Base-by-base conservation (phyloP, 2,888 invertebrate species). In the Drosophila multiciliata region DNA sequence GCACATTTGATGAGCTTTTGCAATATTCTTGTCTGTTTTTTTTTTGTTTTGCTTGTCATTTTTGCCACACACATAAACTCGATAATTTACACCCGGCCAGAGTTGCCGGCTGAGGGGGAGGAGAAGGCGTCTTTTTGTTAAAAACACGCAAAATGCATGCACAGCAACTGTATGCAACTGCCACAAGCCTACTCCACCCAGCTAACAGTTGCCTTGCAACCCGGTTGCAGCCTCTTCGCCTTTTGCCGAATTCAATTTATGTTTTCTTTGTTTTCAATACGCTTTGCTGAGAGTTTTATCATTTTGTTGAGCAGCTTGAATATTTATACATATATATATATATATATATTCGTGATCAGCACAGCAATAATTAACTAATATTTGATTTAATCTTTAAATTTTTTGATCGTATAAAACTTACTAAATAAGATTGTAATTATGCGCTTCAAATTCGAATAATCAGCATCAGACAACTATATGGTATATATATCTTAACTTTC, bases 31-130 rank as follows among this genome's bases (percentile, higher is more conserved):
- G 58, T 6, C 36, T 26, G 12, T 32, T 57, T 54, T n/a, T 29
- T 32, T 45, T 36, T 66, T n/a, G n/a, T n/a, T 69, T 73, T 70
- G 74, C 55, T 66, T 78, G 72, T 75, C 80, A 88, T 78, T 83
- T 83, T 74, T 73, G 83, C 68, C 73, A 76, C 75, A 89, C 73
- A 75, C 76, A 87, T 77, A 82, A 87, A 78, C 77, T 82, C 72
- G 75, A 80, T 82, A 74, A 87, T 90, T 84, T 84, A 72, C 84
- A 75, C 45, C 45, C 45, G 20, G 12, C 36, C 15, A 17, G 52
- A 49, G 50, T 50, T 29, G 29, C 1, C 29, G 6, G 29, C 29
- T 1, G 6, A 29, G 29, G 29, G 29, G 29, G 6, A 29, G 29
- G 29, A 29, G 1, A 29, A 6, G 29, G 29, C 6, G 29, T 29